Percentiles rank a stretch among this genome's conserved stretches.
These are phyloP conservation scores for Lepidurus arcticus DNA, from an alignment of 1,140 invertebrate genomes.

Conservation along the genomic window DNA sequence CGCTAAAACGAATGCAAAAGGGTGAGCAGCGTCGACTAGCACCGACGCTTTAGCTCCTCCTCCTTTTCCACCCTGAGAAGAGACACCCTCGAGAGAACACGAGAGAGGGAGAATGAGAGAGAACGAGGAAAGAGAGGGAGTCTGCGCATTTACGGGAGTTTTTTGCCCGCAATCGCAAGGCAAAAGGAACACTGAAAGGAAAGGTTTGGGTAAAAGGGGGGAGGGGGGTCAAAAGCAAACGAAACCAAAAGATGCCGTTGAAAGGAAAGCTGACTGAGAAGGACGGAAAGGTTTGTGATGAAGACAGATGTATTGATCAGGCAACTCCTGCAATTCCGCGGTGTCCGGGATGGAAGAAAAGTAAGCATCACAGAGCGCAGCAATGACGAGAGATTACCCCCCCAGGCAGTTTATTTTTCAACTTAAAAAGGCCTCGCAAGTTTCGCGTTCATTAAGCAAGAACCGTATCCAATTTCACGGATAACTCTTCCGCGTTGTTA, in stretches of 20 bases:
- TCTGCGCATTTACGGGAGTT: too few species aligned
- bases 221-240: background rate
- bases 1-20: slow-evolving; percentile 21
- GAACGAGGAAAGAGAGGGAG: background rate
- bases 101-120: background rate
- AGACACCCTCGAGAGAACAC: background rate
- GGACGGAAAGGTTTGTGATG: slow-evolving; percentile 14
- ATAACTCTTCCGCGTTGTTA: too few species aligned
- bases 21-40: background rate
- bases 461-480: too few species aligned
- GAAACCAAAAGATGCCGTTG: slow-evolving; percentile 19
- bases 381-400: too few species aligned
- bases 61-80: background rate
- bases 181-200: background rate
- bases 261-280: slow-evolving; percentile 21
- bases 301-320: slow-evolving; percentile 22
- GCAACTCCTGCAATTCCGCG: slow-evolving; percentile 13
- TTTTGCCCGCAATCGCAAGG: background rate
- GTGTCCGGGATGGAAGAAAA: background rate
- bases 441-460: too few species aligned
- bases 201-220: background rate
- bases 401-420: too few species aligned
- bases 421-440: too few species aligned
- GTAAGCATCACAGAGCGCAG: too few species aligned
- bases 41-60: background rate